A percentile compares a stretch with the other conserved stretches of the same genome.
Evolutionary conservation across 2,888 invertebrate genomes (phyloP).

Genomic region (Mythimna albipuncta): DNA sequence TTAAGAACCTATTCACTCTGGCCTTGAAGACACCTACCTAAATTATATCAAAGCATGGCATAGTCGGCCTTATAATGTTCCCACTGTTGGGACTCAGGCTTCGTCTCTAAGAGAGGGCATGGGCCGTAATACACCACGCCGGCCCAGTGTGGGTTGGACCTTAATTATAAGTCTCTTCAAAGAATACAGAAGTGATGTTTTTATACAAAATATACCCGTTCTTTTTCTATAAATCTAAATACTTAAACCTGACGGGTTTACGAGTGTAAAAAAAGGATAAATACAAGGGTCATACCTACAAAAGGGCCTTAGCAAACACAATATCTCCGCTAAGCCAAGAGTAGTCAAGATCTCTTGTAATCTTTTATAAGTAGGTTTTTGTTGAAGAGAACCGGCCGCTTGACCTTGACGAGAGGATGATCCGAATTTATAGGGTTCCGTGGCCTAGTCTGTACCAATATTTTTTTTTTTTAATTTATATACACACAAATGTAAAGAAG

Average conservation of each 20-base stretch:
- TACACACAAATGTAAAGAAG: no score
- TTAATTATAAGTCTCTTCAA: no score
- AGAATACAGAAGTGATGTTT: no score
- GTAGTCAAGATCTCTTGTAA: slow-evolving; percentile 26
- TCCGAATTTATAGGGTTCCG: background rate
- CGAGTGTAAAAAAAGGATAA: slow-evolving; percentile 12
- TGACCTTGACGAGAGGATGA: slow-evolving; percentile 27
- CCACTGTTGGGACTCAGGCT: no score
- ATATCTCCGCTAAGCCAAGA: slow-evolving; percentile 9
- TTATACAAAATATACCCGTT: background rate
- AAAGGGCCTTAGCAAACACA: slow-evolving; percentile 12
- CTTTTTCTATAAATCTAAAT: background rate
- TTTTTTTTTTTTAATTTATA: background rate
- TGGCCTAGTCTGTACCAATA: background rate
- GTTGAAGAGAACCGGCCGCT: slow-evolving; percentile 17
- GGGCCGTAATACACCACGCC: no score
- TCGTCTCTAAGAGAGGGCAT: no score
- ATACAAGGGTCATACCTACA: slow-evolving; percentile 19
- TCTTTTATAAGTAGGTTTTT: slow-evolving; percentile 33
- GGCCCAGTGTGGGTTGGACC: no score
- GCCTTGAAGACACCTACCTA: no score
- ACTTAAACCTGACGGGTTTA: slow-evolving; percentile 5
- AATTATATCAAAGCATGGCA: no score
- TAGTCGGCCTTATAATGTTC: no score
- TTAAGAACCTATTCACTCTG: no score